Percentiles rank a stretch among this genome's conserved stretches.
These are phyloP conservation scores for Amiota minor DNA, from an alignment of 2,888 invertebrate genomes.

Conservation along the genomic window DNA sequence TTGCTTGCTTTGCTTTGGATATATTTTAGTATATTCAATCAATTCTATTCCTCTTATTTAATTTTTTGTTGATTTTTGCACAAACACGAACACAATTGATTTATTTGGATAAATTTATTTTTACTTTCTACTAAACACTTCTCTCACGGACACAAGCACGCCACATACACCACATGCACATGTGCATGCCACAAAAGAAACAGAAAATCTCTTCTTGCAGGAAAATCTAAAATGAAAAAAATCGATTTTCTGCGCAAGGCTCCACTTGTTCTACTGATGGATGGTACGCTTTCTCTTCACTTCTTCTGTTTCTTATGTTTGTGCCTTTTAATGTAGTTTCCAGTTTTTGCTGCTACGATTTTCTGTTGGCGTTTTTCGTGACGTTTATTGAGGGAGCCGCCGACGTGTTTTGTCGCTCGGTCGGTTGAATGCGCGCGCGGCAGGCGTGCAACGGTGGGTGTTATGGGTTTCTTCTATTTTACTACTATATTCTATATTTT, in stretches of 20 bases:
- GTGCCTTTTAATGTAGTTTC: conserved; percentile 33
- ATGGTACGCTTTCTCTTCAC: conserved; percentile 28
- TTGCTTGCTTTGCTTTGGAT: not conserved
- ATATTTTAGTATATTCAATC: not conserved
- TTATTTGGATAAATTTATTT: too few relatives aligned
- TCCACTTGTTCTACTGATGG: conserved; percentile 37
- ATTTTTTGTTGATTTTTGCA: conserved; percentile 13
- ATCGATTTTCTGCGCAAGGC: conserved; percentile 72
- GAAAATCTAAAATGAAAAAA: conserved; percentile 64
- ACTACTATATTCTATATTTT: too few relatives aligned
- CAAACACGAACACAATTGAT: not conserved
- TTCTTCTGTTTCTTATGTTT: conserved; percentile 36
- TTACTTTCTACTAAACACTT: not conserved
- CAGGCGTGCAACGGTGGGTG: not conserved
- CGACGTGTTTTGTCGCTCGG: conserved; percentile 27
- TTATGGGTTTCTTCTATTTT: too few relatives aligned
- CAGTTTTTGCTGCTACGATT: conserved; percentile 39
- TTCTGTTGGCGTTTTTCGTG: conserved; percentile 45
- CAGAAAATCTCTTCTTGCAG: conserved; percentile 31
- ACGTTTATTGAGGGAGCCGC: conserved; percentile 21
- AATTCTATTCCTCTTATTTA: not conserved
- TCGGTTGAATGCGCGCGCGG: conserved; percentile 38
- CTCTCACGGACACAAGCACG: not conserved
- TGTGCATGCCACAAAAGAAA: conserved; percentile 5
- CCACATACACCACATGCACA: not conserved